These are phyloP conservation scores for Perca flavescens DNA, from an alignment of 2,113 vertebrate species.

Conservation along the genomic window DNA sequence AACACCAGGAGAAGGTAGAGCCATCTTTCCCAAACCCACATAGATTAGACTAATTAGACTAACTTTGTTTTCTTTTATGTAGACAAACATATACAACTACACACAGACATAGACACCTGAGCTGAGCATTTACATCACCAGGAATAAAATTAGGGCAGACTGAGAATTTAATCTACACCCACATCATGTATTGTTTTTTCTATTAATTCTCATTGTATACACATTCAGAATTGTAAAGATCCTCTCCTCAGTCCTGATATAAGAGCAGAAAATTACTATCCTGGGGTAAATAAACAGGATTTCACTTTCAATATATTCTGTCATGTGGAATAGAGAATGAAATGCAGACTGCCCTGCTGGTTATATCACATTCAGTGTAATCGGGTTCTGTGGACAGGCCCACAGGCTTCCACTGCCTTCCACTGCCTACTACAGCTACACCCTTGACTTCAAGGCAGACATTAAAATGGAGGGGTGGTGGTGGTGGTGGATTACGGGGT, in stretches of 20 bases:
- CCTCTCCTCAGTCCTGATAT: slow-evolving; percentile 16
- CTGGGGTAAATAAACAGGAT: slow-evolving; percentile 64
- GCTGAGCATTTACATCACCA: background rate
- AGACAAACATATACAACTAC: slow-evolving; percentile 1
- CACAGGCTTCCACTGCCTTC: slow-evolving; percentile 69
- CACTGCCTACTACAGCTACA: slow-evolving; percentile 67
- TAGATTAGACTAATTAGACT: background rate
- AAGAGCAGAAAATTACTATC: slow-evolving; percentile 44
- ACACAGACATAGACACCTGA: background rate
- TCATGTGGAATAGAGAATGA: slow-evolving; percentile 73
- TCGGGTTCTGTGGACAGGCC: slow-evolving; percentile 74
- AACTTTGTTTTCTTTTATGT: background rate
- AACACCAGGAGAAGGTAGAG: slow-evolving; percentile 7
- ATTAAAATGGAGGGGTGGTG: slow-evolving; percentile 78
- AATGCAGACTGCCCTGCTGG: slow-evolving; percentile 71
- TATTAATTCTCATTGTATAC: slow-evolving; percentile 8
- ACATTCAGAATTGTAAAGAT: slow-evolving; percentile 2
- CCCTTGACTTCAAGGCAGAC: slow-evolving; percentile 78
- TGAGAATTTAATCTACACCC: background rate
- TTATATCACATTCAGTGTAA: slow-evolving; percentile 69
- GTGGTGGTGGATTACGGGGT: slow-evolving; percentile 68
- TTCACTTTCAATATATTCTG: slow-evolving; percentile 65
- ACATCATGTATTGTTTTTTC: background rate
- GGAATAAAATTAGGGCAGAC: background rate
- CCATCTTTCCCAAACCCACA: slow-evolving; percentile 4